Percentiles rank a stretch among this genome's conserved stretches.
These are phyloP conservation scores for Tetragonula clypearis DNA, from an alignment of 1,140 invertebrate species.

Conservation along the genomic window DNA sequence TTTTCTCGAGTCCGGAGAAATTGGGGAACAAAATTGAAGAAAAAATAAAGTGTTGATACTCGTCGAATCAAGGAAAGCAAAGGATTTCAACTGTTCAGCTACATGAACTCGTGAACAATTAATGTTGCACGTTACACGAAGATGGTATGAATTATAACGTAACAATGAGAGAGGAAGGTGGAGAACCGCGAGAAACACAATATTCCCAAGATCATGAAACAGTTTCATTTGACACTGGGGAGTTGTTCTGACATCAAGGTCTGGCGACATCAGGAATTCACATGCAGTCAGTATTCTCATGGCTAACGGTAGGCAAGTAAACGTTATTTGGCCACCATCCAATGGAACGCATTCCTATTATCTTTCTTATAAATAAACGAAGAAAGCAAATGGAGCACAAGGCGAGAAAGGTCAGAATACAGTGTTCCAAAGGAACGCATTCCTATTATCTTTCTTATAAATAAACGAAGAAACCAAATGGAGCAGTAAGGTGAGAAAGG, in stretches of 20 bases:
- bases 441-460: neutral
- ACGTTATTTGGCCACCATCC: conserved; percentile 38
- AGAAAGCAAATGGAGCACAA: neutral
- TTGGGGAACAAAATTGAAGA: neutral
- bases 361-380: neutral
- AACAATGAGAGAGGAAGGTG: neutral
- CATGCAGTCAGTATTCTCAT: conserved; percentile 23
- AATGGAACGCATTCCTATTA: neutral
- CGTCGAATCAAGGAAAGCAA: neutral
- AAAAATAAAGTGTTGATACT: neutral
- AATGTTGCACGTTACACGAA: neutral
- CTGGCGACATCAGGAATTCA: conserved; percentile 23
- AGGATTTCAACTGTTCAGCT: neutral
- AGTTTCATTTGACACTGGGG: conserved; percentile 6
- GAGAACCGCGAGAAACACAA: neutral
- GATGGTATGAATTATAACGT: neutral
- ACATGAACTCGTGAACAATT: neutral
- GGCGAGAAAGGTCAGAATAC: neutral
- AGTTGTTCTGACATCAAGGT: neutral
- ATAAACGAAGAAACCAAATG: neutral
- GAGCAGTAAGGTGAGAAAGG: neutral
- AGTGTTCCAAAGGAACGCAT: neutral
- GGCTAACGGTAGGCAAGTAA: conserved; percentile 38
- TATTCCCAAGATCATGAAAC: conserved; percentile 25
- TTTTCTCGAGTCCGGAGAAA: too few relatives aligned